Evolutionary conservation across 2,797 vertebrate species (phyloP), one percentile per base, ranked within the genome.

Genomic region (Sardinella longiceps): DNA sequence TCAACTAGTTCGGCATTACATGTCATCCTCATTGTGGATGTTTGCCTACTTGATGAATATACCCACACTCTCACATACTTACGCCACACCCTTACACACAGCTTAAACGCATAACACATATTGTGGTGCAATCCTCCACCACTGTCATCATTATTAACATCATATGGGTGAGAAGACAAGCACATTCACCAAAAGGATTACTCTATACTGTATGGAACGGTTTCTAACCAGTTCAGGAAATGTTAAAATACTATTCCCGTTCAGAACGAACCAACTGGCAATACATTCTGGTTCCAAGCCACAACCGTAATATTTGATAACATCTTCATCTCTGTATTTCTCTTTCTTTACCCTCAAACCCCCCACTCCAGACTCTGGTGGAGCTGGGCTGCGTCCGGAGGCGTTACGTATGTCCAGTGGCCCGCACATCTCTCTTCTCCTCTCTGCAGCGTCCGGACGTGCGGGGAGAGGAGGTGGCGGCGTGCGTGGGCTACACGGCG

Each of bases 311-410:
- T n/a, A n/a, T n/a, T n/a, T n/a, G n/a, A n/a, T n/a, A n/a, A n/a
- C n/a, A n/a, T n/a, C n/a, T n/a, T n/a, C n/a, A n/a, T n/a, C n/a
- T n/a, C n/a, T n/a, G n/a, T n/a, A n/a, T n/a, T n/a, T 18, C 2
- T 33, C 11, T 86, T 18, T 20, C 25, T 23, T 3, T 6, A 2
- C 23, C 11, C 25, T 9, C 60, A 3, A 15, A 12, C 12, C 18
- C 28, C 84, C 66, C 5, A 87, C 28, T 28, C 30, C 92, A 99
- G 98, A 96, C 94, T 0, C 95, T 99, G 10, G 87, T 96, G 11
- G 90, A 92, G 1, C 89, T 98, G 0, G 97, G 97, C 66, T 99
- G 97, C 63, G 92, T 99, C 85, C 95, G 45, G 0, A 96, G 91
- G 87, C 94, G 92, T 51, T 91, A 91, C 70, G 88, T 97, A 84